Conservation (phyloP, 2,113 vertebrate genomes). For the Nanorana parkeri region DNA sequence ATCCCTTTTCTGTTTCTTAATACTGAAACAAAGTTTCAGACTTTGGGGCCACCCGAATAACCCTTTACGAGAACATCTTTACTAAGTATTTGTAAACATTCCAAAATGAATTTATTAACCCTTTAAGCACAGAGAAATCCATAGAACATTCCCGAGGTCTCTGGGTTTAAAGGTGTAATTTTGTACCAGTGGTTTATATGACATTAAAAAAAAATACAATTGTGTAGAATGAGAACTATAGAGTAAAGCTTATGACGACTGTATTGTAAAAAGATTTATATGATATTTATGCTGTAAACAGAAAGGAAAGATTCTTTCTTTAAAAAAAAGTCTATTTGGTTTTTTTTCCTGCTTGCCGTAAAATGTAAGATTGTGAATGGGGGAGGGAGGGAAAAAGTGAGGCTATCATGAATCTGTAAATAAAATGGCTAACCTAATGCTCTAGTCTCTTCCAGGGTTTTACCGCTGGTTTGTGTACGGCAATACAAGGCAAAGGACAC, state of each 20-base stretch:
- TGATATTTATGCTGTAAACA: constrained; percentile 53
- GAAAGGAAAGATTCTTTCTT: constrained; percentile 25
- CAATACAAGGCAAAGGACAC: background rate
- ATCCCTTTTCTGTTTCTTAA: background rate
- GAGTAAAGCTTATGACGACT: constrained; percentile 18
- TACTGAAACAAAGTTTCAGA: background rate
- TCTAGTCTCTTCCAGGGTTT: constrained; percentile 9
- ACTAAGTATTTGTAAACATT: background rate
- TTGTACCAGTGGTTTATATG: constrained; percentile 20
- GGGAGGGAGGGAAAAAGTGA: background rate
- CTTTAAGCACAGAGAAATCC: background rate
- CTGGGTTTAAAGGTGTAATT: constrained; percentile 3
- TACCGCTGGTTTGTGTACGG: constrained; percentile 6
- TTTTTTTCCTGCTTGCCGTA: constrained; percentile 17
- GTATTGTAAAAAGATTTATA: constrained; percentile 54
- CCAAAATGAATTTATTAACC: constrained; percentile 19
- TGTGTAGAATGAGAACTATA: constrained; percentile 8
- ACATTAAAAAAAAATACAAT: constrained; percentile 8
- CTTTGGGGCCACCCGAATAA: background rate
- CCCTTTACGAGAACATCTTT: background rate
- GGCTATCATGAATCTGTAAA: constrained; percentile 40
- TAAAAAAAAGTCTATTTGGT: constrained; percentile 53
- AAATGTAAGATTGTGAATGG: constrained; percentile 40
- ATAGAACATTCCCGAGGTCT: background rate
- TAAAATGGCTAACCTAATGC: constrained; percentile 16